phyloP scores from a whole-genome alignment of 2,888 invertebrate genomes.

The Nesidiocoris tenuis region DNA sequence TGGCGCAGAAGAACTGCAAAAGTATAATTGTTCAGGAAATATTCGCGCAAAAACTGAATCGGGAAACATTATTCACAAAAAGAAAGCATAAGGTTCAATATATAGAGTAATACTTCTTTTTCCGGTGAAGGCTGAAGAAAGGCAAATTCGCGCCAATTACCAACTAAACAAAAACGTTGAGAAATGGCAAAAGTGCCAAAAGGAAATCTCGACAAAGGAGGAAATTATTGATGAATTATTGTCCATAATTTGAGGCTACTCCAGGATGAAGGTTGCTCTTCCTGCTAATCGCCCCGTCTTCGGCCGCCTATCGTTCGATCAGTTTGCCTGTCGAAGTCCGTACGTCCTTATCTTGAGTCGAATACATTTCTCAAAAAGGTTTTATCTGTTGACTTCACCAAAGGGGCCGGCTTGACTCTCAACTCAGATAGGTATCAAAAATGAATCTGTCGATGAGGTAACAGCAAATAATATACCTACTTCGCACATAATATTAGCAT shows the following conservation, averaged over 20 bases:
- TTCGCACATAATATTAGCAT: conserved; percentile 23
- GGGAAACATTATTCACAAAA: too few relatives aligned
- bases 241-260: conserved; percentile 10
- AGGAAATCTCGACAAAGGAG: background rate
- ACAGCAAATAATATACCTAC: conserved; percentile 16
- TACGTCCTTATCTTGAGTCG: conserved; percentile 20
- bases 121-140: too few relatives aligned
- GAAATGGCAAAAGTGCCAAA: too few relatives aligned
- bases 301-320: conserved; percentile 2
- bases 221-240: conserved; percentile 10
- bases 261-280: background rate
- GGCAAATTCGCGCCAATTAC: too few relatives aligned
- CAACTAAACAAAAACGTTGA: too few relatives aligned
- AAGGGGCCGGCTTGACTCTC: too few relatives aligned
- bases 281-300: conserved; percentile 1
- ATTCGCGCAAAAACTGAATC: background rate
- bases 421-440: conserved; percentile 19
- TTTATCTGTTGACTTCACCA: conserved; percentile 6
- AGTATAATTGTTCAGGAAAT: background rate
- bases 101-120: too few relatives aligned
- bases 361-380: conserved; percentile 16
- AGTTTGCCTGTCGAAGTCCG: conserved; percentile 8
- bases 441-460: conserved; percentile 14
- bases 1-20: too few relatives aligned
- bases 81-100: too few relatives aligned